phyloP scores from a whole-genome alignment of 2,113 vertebrate genomes.

The Tenrec ecaudatus region DNA sequence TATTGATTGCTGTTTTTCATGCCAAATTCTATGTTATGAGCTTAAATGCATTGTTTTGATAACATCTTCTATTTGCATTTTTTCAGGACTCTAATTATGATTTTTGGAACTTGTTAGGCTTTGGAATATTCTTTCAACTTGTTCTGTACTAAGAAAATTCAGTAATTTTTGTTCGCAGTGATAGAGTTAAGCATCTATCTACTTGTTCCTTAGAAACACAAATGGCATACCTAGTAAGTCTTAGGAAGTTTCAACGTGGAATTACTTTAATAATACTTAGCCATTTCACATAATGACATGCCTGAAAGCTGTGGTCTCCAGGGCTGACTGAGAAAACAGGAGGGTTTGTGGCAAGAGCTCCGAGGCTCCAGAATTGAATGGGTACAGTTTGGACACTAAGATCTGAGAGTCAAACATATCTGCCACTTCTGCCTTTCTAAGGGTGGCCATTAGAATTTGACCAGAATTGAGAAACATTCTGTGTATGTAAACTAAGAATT shows the following conservation, averaged over 20 bases:
- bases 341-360: background rate
- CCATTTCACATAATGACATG: background rate
- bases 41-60: background rate
- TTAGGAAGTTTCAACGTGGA: background rate
- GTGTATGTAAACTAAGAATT: conserved; percentile 8
- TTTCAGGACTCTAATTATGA: background rate
- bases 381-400: background rate
- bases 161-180: background rate
- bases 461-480: conserved; percentile 36
- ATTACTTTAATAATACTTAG: background rate
- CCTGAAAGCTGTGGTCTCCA: background rate
- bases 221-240: background rate
- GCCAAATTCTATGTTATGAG: background rate
- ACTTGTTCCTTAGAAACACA: conserved; percentile 24
- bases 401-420: background rate
- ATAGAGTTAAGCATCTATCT: background rate
- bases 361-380: background rate
- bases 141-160: background rate
- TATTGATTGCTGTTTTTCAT: too few species aligned
- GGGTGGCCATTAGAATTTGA: conserved; percentile 41
- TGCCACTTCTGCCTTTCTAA: background rate
- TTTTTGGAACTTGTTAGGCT: conserved; percentile 8
- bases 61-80: background rate
- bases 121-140: background rate
- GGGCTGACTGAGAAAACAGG: background rate